Percentiles rank a stretch among this genome's conserved stretches.
Evolutionary conservation across 2,888 invertebrate species (phyloP).

Genomic region (Stegophylla sp.): DNA sequence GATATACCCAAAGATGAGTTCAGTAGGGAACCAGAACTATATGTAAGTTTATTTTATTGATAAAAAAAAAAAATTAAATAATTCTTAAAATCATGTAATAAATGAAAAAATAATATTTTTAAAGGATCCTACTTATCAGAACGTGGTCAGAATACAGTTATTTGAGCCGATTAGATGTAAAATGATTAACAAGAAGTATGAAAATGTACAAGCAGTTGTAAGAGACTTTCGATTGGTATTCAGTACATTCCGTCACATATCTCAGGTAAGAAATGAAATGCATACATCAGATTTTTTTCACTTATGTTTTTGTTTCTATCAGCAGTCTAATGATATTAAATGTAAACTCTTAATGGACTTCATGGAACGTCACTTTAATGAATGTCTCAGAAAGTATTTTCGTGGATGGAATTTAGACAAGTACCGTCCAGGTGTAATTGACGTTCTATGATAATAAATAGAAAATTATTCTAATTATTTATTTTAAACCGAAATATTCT

Average conservation of each 20-base stretch:
- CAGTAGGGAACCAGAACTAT: conserved; percentile 46
- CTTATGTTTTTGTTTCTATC: neutral
- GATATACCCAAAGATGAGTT: conserved; percentile 56
- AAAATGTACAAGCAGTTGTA: conserved; percentile 54
- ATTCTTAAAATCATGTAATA: neutral
- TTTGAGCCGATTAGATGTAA: conserved; percentile 56
- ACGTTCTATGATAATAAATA: conserved; percentile 30
- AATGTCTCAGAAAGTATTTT: conserved; percentile 56
- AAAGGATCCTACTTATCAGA: conserved; percentile 52
- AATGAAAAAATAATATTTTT: conserved; percentile 6
- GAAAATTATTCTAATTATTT: neutral
- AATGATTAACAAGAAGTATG: conserved; percentile 56
- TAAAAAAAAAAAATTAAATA: neutral
- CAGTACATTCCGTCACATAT: conserved; percentile 57
- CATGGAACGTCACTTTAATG: conserved; percentile 54
- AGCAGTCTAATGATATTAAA: conserved; percentile 55
- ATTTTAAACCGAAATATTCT: too few relatives aligned
- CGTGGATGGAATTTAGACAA: conserved; percentile 58
- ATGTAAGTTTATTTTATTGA: conserved; percentile 27
- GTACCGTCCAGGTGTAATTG: conserved; percentile 42
- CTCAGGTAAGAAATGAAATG: conserved; percentile 25
- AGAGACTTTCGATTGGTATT: conserved; percentile 51
- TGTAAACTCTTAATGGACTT: conserved; percentile 56
- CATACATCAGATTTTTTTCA: neutral
- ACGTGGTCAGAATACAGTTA: conserved; percentile 44